These are phyloP conservation scores for Alsophila aescularia DNA, from an alignment of 2,888 invertebrate genomes.

Conservation along the genomic window DNA sequence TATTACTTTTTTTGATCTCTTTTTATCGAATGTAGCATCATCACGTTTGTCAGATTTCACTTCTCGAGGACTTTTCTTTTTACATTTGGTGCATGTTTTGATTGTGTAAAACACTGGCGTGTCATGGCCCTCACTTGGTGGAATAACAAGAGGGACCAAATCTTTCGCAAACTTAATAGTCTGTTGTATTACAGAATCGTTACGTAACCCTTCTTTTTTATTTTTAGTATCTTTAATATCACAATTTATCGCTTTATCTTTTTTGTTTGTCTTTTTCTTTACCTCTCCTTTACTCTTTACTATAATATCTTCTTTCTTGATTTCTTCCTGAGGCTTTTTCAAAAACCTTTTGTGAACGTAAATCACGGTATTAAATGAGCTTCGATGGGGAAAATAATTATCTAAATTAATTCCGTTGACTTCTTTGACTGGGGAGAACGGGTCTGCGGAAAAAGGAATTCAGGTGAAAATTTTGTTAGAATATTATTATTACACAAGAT, in stretches of 20 bases:
- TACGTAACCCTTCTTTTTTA: slow-evolving; percentile 35
- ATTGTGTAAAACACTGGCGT: slow-evolving; percentile 65
- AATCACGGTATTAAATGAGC: slow-evolving; percentile 62
- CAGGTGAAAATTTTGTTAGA: neutral
- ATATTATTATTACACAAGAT: neutral
- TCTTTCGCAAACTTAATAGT: slow-evolving; percentile 70
- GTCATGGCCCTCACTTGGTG: slow-evolving; percentile 50
- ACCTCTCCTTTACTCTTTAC: slow-evolving; percentile 33
- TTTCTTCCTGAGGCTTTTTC: slow-evolving; percentile 28
- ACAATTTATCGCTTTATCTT: slow-evolving; percentile 31
- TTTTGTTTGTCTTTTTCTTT: slow-evolving; percentile 20
- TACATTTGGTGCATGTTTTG: slow-evolving; percentile 53
- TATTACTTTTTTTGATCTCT: slow-evolving; percentile 49
- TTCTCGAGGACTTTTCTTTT: slow-evolving; percentile 6
- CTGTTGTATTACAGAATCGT: slow-evolving; percentile 61
- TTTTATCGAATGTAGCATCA: slow-evolving; percentile 23
- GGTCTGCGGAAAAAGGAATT: slow-evolving; percentile 7
- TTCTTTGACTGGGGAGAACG: slow-evolving; percentile 38
- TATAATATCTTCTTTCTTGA: slow-evolving; percentile 30
- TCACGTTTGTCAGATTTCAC: slow-evolving; percentile 2
- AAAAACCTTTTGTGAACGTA: slow-evolving; percentile 69
- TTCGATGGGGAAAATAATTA: slow-evolving; percentile 62
- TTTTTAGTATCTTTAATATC: slow-evolving; percentile 36
- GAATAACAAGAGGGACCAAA: slow-evolving; percentile 65
- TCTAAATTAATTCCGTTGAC: slow-evolving; percentile 61